These are phyloP conservation scores for Buceros bicornis DNA, from an alignment of 2,797 vertebrate genomes.

Conservation along the genomic window DNA sequence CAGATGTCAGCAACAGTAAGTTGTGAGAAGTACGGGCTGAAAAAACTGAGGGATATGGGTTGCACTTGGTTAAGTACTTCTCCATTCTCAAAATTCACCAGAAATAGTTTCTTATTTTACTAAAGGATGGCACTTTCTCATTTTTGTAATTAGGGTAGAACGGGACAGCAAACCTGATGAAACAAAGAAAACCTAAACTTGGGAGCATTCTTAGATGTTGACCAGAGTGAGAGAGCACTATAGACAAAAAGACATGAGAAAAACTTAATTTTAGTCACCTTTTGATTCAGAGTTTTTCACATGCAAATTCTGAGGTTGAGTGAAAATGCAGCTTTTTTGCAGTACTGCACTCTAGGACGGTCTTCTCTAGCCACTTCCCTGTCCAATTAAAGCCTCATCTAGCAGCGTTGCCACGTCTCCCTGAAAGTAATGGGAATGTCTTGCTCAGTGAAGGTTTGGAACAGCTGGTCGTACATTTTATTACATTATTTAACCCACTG, in stretches of 20 bases:
- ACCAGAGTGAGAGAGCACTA: neutral
- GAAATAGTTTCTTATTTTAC: neutral
- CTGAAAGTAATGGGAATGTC: neutral
- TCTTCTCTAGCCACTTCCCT: fast-evolving
- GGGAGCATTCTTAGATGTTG: neutral
- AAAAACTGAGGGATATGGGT: neutral
- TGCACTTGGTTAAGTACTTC: neutral
- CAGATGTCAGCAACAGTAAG: neutral
- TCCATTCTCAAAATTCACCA: neutral
- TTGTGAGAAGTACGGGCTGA: neutral
- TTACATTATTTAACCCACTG: neutral
- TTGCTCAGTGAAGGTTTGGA: neutral
- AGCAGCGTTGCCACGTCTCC: fast-evolving
- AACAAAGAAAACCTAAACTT: neutral
- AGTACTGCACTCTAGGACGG: too few relatives aligned
- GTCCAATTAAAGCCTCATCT: too few relatives aligned
- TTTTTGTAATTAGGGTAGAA: neutral
- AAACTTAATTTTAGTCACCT: neutral
- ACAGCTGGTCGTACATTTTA: neutral
- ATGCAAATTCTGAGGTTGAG: neutral
- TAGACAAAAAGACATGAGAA: neutral
- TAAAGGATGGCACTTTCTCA: neutral
- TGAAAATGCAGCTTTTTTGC: fast-evolving
- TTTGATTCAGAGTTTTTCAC: neutral
- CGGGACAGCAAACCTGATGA: neutral